Evolutionary conservation across 2,888 invertebrate genomes (phyloP).

Genomic region (Galeopsomyia nigrocyanea): DNA sequence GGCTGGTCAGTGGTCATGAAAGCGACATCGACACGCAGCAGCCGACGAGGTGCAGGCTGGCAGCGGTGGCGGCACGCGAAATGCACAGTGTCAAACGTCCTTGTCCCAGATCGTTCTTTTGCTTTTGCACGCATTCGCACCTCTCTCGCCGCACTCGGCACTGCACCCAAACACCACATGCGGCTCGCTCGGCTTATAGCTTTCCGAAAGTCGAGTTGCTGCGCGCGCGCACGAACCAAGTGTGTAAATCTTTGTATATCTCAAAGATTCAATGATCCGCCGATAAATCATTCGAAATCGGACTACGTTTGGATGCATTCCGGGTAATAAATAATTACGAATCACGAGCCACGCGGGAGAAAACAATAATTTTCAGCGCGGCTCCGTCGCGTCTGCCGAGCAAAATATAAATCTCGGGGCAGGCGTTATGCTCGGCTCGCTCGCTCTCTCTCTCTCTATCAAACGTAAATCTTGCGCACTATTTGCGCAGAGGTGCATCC

Average conservation of each 20-base stretch:
- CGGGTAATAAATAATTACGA: no score
- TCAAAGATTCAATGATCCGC: no score
- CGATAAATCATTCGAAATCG: no score
- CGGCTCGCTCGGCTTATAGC: not conserved
- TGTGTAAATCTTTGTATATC: no score
- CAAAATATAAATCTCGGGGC: not conserved
- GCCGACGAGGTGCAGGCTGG: no score
- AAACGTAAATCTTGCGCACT: not conserved
- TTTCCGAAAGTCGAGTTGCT: not conserved
- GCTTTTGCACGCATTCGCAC: not conserved
- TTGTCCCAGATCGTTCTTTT: constrained; percentile 60
- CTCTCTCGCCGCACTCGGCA: not conserved
- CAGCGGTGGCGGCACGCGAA: constrained; percentile 6
- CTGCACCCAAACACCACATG: not conserved
- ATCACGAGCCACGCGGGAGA: no score
- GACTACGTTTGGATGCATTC: no score
- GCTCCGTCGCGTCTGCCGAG: not conserved
- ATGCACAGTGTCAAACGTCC: constrained; percentile 53
- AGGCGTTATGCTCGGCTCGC: not conserved
- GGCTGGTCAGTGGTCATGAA: constrained; percentile 19
- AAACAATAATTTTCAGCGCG: no score
- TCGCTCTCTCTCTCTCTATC: constrained; percentile 6
- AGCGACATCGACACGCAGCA: constrained; percentile 17
- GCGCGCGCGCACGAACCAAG: no score
- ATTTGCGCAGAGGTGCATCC: not conserved